Conservation (phyloP, 2,113 vertebrate genomes). For the Marmota monax region DNA sequence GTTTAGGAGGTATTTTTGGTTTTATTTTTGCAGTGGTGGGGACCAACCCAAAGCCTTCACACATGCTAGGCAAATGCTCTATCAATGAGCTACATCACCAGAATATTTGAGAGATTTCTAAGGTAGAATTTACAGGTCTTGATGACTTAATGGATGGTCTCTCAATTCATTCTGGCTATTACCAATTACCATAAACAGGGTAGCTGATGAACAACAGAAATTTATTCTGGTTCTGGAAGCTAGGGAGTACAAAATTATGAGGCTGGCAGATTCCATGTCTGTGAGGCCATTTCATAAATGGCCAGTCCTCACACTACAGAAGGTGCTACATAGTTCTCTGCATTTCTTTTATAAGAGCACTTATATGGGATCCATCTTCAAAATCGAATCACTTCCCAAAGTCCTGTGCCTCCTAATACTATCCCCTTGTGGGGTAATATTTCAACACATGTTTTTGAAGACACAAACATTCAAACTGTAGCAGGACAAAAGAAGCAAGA, state of each 20-base stretch:
- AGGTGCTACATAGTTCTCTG: not conserved
- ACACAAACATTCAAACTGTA: not conserved
- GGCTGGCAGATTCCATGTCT: not conserved
- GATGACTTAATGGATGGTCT: not conserved
- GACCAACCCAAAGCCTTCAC: not conserved
- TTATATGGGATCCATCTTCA: not conserved
- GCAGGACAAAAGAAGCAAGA: not conserved
- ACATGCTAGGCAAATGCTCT: not conserved
- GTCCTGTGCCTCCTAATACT: not conserved
- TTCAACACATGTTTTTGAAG: not conserved
- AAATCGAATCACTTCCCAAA: not conserved
- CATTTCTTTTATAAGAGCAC: constrained; percentile 6
- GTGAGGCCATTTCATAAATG: not conserved
- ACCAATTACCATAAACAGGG: not conserved
- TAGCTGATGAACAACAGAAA: not conserved
- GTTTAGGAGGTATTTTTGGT: not conserved
- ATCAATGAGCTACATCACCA: not conserved
- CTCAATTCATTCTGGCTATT: not conserved
- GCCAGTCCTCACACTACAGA: not conserved
- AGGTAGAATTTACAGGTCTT: not conserved
- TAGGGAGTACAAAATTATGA: not conserved
- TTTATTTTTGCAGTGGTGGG: not conserved
- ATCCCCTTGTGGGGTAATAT: not conserved
- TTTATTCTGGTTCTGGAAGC: not conserved
- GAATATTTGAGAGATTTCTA: not conserved